Conservation (phyloP, 2,113 vertebrate genomes). For the Synodontis membranacea region DNA sequence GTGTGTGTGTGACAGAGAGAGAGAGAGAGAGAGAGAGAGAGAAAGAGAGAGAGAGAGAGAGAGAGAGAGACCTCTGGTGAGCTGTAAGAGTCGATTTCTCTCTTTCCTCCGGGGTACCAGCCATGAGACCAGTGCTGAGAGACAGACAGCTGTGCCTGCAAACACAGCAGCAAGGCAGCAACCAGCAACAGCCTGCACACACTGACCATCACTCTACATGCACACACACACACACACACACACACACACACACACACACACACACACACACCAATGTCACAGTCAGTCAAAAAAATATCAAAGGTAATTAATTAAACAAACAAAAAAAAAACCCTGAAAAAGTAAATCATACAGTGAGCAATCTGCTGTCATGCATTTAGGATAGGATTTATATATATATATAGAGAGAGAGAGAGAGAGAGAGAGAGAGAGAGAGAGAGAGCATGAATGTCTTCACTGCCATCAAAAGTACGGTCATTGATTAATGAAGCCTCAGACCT, state of each 20-base stretch:
- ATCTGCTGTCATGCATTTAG: neutral
- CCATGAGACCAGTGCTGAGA: slow-evolving; percentile 89
- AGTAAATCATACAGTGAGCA: neutral
- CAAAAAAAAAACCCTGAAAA: neutral
- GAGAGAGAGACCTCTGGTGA: slow-evolving; percentile 68
- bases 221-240: neutral
- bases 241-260: neutral
- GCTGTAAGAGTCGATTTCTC: slow-evolving; percentile 68
- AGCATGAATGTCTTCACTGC: neutral
- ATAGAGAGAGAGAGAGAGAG: too few species aligned
- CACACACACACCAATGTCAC: neutral
- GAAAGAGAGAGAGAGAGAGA: neutral
- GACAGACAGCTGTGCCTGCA: slow-evolving; percentile 64
- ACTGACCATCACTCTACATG: slow-evolving; percentile 61
- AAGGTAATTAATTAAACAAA: neutral
- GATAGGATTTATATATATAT: too few species aligned
- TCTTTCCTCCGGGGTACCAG: slow-evolving; percentile 86
- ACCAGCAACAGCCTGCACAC: slow-evolving; percentile 72
- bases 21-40: neutral
- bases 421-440: too few species aligned
- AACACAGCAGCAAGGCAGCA: slow-evolving; percentile 72
- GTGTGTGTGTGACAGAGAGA: neutral
- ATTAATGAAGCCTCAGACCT: neutral
- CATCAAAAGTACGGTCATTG: neutral
- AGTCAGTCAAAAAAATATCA: neutral